These are phyloP conservation scores for Astropecten irregularis DNA, from an alignment of 53 echinoderm and acorn worm species.

Conservation along the genomic window DNA sequence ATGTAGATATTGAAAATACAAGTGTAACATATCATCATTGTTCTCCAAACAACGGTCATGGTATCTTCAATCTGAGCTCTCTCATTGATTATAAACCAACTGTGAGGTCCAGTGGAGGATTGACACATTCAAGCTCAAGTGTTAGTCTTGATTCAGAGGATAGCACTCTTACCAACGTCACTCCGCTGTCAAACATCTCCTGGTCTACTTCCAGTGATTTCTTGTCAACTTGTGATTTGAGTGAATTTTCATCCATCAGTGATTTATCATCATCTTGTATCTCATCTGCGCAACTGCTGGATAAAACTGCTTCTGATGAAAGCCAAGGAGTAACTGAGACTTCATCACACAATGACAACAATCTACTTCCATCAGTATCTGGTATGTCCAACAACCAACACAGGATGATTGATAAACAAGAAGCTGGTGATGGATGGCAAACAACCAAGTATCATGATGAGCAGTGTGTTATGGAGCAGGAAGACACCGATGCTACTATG, in stretches of 20 bases:
- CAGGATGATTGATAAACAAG: background rate
- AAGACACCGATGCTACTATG: background rate
- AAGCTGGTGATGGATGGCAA: conserved; percentile 34
- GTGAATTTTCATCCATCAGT: background rate
- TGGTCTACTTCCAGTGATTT: background rate
- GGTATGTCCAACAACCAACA: background rate
- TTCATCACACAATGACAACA: background rate
- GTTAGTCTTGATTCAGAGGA: background rate
- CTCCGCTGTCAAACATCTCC: background rate
- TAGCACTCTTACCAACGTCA: background rate
- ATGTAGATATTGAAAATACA: no score
- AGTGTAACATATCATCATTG: no score
- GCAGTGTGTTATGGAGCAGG: background rate
- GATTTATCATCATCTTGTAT: background rate
- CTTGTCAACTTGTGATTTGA: background rate
- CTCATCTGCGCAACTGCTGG: background rate
- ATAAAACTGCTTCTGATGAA: background rate
- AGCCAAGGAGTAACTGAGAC: background rate
- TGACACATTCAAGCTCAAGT: no score
- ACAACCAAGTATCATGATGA: background rate
- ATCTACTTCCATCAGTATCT: conserved; percentile 2
- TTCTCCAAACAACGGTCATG: no score
- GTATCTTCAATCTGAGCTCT: no score
- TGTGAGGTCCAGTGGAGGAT: no score
- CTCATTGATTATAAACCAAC: no score